A percentile compares a stretch with the other conserved stretches of the same genome.
Conservation (phyloP, 2,797 vertebrate species). For the Otolemur crassicaudatus region DNA sequence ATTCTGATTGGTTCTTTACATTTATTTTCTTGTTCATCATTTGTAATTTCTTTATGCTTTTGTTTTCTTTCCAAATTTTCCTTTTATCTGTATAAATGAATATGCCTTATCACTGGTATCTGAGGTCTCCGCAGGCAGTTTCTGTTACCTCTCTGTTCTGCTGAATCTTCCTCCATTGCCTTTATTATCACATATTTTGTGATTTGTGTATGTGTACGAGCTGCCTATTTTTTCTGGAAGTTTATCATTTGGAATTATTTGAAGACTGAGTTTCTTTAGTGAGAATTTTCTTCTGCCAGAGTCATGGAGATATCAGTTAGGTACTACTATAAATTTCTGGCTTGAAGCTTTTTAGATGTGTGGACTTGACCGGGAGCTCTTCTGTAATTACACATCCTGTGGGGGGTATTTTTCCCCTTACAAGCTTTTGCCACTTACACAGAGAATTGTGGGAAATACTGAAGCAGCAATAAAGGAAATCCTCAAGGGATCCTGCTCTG, state of each 20-base stretch:
- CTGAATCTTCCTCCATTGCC: neutral
- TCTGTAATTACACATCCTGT: neutral
- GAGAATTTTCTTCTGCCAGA: neutral
- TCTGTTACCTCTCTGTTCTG: neutral
- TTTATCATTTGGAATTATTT: conserved; percentile 5
- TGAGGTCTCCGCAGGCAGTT: neutral
- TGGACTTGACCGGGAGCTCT: neutral
- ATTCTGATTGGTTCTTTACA: neutral
- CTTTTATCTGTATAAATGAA: neutral
- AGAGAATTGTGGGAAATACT: neutral
- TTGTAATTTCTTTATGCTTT: neutral
- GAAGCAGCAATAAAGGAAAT: neutral
- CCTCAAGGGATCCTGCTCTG: neutral
- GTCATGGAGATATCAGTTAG: neutral
- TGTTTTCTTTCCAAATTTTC: neutral
- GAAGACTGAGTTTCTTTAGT: neutral
- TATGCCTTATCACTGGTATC: neutral
- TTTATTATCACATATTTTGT: neutral
- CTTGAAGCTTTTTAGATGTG: neutral
- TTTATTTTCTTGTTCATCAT: neutral
- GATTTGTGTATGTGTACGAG: neutral
- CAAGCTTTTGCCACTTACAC: neutral
- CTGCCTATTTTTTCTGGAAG: neutral
- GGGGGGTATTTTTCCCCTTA: neutral
- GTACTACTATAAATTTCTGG: neutral